These are phyloP conservation scores for Alces alces DNA, from an alignment of 2,113 vertebrate species.

Conservation along the genomic window DNA sequence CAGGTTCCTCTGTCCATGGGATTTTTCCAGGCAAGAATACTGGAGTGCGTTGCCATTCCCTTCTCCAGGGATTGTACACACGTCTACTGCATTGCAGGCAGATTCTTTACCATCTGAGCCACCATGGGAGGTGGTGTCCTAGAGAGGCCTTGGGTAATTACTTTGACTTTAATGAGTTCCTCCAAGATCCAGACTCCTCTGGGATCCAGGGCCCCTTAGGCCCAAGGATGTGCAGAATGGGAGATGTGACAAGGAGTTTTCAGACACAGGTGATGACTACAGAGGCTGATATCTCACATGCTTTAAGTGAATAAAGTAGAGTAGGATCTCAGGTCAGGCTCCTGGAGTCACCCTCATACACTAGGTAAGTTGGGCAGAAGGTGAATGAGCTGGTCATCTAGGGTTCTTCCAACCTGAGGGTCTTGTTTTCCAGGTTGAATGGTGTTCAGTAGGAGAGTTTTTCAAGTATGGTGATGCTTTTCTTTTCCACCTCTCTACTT, in stretches of 20 bases:
- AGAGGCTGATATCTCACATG: background rate
- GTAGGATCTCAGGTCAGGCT: background rate
- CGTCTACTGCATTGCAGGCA: rapidly evolving
- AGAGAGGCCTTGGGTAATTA: background rate
- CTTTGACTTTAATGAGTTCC: slow-evolving; percentile 31
- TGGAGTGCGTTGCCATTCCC: rapidly evolving
- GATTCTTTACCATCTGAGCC: background rate
- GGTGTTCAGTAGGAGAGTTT: background rate
- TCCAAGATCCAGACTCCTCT: background rate
- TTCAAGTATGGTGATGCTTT: background rate
- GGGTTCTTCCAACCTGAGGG: background rate
- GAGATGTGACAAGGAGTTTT: background rate
- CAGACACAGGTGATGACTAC: background rate
- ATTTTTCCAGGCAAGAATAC: background rate
- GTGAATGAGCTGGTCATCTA: background rate
- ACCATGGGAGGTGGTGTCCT: background rate
- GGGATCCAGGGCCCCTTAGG: background rate
- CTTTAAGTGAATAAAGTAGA: background rate
- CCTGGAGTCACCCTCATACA: background rate
- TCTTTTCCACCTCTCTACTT: background rate
- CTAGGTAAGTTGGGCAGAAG: background rate
- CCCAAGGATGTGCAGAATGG: background rate
- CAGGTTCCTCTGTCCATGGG: background rate
- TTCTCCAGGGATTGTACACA: background rate
- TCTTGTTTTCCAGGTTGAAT: background rate